Evolutionary conservation across 2,797 vertebrate species (phyloP).

Genomic region (Propithecus deckenii): DNA sequence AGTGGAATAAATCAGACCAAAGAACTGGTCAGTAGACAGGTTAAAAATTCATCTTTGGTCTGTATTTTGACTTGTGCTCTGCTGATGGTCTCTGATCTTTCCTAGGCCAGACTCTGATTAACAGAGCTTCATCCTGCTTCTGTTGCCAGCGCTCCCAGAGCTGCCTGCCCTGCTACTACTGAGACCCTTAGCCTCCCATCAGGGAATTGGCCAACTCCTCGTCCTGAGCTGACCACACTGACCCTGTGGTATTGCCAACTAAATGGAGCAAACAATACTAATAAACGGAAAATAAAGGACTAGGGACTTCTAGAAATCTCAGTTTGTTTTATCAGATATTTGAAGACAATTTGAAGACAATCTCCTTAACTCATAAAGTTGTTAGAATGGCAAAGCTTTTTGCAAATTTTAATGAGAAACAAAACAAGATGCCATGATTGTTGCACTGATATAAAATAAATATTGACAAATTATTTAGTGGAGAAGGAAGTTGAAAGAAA

Average conservation of each 20-base stretch:
- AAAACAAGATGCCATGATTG: background rate
- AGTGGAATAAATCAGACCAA: background rate
- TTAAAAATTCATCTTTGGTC: background rate
- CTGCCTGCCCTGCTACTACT: background rate
- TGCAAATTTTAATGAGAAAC: background rate
- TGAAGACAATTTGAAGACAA: background rate
- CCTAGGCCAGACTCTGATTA: background rate
- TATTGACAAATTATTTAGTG: background rate
- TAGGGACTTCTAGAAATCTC: background rate
- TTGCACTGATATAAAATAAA: background rate
- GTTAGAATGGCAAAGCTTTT: background rate
- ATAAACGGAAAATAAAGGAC: background rate
- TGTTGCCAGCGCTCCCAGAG: background rate
- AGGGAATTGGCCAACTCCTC: background rate
- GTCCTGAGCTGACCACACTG: background rate
- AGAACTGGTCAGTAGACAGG: background rate
- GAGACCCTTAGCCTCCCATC: background rate
- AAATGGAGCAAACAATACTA: background rate
- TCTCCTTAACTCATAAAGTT: background rate
- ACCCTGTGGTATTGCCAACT: background rate
- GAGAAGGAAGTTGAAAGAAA: conserved; percentile 18
- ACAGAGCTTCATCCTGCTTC: background rate
- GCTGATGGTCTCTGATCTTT: background rate
- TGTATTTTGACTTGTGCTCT: background rate
- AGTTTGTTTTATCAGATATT: background rate